phyloP scores from a whole-genome alignment of 2,888 invertebrate species.

The Scaptomyza parva region DNA sequence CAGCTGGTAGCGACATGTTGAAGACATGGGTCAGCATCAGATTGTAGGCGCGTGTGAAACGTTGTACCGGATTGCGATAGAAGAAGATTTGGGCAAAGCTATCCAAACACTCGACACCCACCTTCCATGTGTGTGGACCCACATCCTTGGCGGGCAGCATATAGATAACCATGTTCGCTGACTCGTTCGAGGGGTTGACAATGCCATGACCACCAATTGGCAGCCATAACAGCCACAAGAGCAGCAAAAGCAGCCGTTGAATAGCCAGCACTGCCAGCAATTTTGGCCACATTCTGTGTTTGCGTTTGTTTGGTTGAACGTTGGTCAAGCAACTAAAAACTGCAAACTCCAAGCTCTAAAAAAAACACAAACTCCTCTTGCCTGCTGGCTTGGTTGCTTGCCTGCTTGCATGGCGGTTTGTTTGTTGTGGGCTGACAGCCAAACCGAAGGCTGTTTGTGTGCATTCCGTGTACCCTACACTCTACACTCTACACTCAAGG shows the following conservation, averaged over 20 bases:
- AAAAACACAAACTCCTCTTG: slow-evolving; percentile 12
- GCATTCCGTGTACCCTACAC: slow-evolving; percentile 17
- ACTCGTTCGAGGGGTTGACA: slow-evolving; percentile 75
- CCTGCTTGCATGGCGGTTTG: slow-evolving; percentile 31
- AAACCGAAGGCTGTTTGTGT: slow-evolving; percentile 23
- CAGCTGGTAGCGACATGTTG: slow-evolving; percentile 83
- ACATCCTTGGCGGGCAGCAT: slow-evolving; percentile 73
- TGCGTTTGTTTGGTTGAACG: slow-evolving; percentile 32
- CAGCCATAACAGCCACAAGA: slow-evolving; percentile 17
- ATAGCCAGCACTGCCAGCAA: background rate
- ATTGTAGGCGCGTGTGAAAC: slow-evolving; percentile 75
- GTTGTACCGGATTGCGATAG: slow-evolving; percentile 59
- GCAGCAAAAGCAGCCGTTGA: background rate
- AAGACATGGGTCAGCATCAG: slow-evolving; percentile 74
- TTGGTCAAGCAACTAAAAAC: slow-evolving; percentile 50
- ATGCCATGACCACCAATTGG: slow-evolving; percentile 45
- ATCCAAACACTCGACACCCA: slow-evolving; percentile 81
- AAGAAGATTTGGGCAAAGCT: slow-evolving; percentile 74
- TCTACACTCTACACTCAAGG: background rate
- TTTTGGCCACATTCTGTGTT: slow-evolving; percentile 42
- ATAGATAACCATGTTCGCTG: slow-evolving; percentile 75
- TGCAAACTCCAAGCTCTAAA: no score
- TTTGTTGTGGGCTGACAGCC: slow-evolving; percentile 33
- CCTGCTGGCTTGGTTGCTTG: slow-evolving; percentile 38
- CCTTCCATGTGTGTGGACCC: slow-evolving; percentile 73